Base-by-base conservation (phyloP, 1,140 invertebrate species). In the Tetraneura akinire region DNA sequence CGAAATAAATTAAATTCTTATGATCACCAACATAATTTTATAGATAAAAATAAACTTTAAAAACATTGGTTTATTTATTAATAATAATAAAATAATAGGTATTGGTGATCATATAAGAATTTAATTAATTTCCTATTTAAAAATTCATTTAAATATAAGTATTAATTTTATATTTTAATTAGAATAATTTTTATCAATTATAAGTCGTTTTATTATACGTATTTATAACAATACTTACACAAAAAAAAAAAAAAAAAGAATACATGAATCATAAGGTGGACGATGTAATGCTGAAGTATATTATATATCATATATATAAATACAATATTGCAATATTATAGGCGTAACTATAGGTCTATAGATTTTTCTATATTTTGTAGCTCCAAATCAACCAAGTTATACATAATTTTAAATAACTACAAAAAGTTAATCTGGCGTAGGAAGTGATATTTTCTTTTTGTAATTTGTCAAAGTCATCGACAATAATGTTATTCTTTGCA, bases 391-490 rank as follows among this genome's bases (percentile, higher is more conserved):
- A 70, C 45, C 45, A 0, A 6, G 14, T 70, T 49, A 16, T 60
- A 76, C 32, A 37, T 76, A 55, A 57, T 76, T 60, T 60, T 76
- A 76, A 76, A 53, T 60, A 60, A n/a, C 73, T 14, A 57, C 32
- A 37, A 76, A 76, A 53, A 76, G 73, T 76, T 76, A 76, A 76
- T 76, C 73, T 21, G 73, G 53, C 73, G 73, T 76, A 76, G 73
- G 73, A 76, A 57, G 73, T n/a, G 53, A 57, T 76, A 45, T 76
- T 76, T 42, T 42, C 32, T 42, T 57, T 14, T 76, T 60, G 73
- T 76, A 76, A 76, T 76, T 76, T 76, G 73, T 76, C 73, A 76
- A 76, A 76, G 73, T 76, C 73, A 76, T 53, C 32, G 32, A 29
- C 21, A n/a, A 76, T 76, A 76, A 76, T 76, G 53, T 76, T 76